These are phyloP conservation scores for Calyptommatus sinebrachiatus DNA, from an alignment of 2,113 vertebrate genomes.

Conservation along the genomic window DNA sequence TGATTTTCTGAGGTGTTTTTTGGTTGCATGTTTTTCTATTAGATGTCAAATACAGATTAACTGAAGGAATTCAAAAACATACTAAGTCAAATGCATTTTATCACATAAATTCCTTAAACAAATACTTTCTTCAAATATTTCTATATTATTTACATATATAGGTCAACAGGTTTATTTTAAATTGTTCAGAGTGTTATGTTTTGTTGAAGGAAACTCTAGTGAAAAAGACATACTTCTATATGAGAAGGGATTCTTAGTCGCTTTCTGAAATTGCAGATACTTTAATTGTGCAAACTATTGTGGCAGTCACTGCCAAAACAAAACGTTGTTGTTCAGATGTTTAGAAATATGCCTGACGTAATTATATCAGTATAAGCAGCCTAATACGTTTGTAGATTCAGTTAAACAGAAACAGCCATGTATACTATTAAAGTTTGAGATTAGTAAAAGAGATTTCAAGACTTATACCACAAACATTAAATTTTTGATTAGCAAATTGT, in stretches of 20 bases:
- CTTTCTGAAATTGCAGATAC: background rate
- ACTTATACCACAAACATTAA: background rate
- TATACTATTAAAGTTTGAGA: background rate
- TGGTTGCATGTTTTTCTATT: background rate
- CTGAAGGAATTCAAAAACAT: background rate
- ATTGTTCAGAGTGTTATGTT: no score
- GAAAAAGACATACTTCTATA: background rate
- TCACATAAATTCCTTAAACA: background rate
- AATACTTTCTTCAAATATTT: background rate
- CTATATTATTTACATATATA: background rate
- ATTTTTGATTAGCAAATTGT: background rate
- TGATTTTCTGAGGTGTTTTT: background rate
- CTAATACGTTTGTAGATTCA: background rate
- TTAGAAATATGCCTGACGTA: conserved; percentile 3
- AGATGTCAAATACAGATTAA: background rate
- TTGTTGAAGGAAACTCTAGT: background rate
- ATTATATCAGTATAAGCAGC: background rate
- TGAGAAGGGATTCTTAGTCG: background rate
- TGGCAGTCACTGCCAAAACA: background rate
- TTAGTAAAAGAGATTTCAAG: background rate
- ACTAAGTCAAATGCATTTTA: background rate
- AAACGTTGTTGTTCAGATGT: background rate
- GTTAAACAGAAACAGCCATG: background rate
- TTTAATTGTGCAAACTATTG: background rate
- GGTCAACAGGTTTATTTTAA: background rate